phyloP scores from a whole-genome alignment of 2,797 vertebrate genomes.

The Taenioides sp. region DNA sequence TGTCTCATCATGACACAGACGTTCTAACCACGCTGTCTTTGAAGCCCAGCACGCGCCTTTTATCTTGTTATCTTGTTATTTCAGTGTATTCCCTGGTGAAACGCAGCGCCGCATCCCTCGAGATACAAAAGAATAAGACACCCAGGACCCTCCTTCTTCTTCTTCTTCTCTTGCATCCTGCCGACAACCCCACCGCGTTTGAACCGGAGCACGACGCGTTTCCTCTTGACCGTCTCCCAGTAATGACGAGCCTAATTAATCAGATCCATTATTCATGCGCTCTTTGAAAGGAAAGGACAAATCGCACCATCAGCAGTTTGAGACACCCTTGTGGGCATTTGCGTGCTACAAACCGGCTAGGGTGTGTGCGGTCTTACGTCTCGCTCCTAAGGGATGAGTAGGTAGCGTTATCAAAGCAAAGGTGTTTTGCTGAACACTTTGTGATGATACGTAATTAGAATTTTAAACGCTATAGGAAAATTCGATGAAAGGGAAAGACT shows the following conservation, averaged over 20 bases:
- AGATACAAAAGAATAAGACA: conserved; percentile 49
- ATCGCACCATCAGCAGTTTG: conserved; percentile 56
- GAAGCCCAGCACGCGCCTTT: conserved; percentile 67
- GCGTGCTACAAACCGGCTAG: conserved; percentile 15
- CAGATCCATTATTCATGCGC: conserved; percentile 69
- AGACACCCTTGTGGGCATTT: conserved; percentile 16
- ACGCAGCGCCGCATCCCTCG: conserved; percentile 52
- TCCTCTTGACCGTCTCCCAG: conserved; percentile 54
- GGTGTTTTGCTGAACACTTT: neutral
- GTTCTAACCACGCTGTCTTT: conserved; percentile 57
- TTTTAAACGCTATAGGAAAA: too few species aligned
- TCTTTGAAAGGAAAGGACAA: conserved; percentile 27
- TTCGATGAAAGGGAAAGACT: too few species aligned
- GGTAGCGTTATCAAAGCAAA: conserved; percentile 13
- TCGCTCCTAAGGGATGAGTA: conserved; percentile 7
- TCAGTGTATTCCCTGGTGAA: conserved; percentile 64
- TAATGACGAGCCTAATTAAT: conserved; percentile 72
- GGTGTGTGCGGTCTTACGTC: conserved; percentile 2
- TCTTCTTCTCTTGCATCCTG: conserved; percentile 36
- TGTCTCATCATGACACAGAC: conserved; percentile 37
- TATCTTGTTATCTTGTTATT: conserved; percentile 75
- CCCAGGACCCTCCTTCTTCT: conserved; percentile 27
- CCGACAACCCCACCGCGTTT: conserved; percentile 51
- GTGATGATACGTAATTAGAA: neutral
- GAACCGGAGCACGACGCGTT: conserved; percentile 54